These are phyloP conservation scores for Pseudomyrmex gracilis DNA, from an alignment of 1,140 invertebrate genomes.

Conservation along the genomic window DNA sequence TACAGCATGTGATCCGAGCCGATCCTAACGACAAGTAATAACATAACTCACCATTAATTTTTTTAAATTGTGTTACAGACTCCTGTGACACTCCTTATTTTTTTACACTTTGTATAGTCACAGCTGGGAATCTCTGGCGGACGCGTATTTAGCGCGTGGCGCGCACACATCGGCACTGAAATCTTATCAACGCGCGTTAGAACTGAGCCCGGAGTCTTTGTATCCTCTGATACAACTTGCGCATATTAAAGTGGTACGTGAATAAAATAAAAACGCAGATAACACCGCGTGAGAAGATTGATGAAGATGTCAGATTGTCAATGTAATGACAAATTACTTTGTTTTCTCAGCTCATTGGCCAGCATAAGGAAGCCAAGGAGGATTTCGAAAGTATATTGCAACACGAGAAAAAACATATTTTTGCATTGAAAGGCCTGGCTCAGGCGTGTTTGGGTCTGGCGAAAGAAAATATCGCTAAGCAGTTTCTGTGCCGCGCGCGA, in stretches of 20 bases:
- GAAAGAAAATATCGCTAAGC: slow-evolving; percentile 86
- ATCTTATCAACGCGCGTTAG: slow-evolving; percentile 92
- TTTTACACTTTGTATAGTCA: slow-evolving; percentile 82
- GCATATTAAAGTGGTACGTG: slow-evolving; percentile 89
- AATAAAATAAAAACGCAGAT: slow-evolving; percentile 3
- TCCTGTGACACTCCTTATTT: background rate
- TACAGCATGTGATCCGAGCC: slow-evolving; percentile 91
- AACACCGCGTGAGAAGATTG: background rate
- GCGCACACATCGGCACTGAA: slow-evolving; percentile 94
- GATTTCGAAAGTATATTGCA: slow-evolving; percentile 90
- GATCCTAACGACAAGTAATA: slow-evolving; percentile 89
- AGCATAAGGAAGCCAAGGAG: slow-evolving; percentile 89
- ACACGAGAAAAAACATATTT: slow-evolving; percentile 88
- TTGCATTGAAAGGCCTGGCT: slow-evolving; percentile 92
- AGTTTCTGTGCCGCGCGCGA: slow-evolving; percentile 89
- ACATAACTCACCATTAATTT: slow-evolving; percentile 13
- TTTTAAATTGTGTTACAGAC: slow-evolving; percentile 12
- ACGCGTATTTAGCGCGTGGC: slow-evolving; percentile 93
- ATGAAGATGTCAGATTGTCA: background rate
- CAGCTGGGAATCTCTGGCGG: slow-evolving; percentile 94
- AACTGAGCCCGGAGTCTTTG: slow-evolving; percentile 88
- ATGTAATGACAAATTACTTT: slow-evolving; percentile 41
- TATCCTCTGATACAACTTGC: slow-evolving; percentile 94
- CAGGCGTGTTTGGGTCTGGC: slow-evolving; percentile 90
- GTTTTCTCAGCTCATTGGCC: slow-evolving; percentile 86